Percentiles rank a stretch among this genome's conserved stretches.
Conservation (phyloP, 2,113 vertebrate genomes). For the Rhipidura dahli region DNA sequence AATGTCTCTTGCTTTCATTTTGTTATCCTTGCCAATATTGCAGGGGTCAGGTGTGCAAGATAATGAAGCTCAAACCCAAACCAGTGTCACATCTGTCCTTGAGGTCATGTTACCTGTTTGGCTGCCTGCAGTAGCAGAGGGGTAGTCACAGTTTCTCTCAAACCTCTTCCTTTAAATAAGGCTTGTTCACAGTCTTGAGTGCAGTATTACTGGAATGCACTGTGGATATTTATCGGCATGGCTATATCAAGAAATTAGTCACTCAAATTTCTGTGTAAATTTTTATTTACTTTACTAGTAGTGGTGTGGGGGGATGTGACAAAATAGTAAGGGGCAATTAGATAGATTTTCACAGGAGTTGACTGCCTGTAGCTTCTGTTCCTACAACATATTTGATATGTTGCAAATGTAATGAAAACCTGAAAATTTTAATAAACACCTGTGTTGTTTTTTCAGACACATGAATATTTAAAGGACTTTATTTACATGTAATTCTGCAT, state of each 20-base stretch:
- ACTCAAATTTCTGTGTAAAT: background rate
- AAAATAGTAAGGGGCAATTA: background rate
- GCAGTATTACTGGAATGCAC: background rate
- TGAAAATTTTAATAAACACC: background rate
- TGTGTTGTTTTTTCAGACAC: conserved; percentile 6
- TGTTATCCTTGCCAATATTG: background rate
- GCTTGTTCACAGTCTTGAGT: background rate
- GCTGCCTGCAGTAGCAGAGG: background rate
- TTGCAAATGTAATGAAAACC: conserved; percentile 6
- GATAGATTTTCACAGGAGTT: background rate
- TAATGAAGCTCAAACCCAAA: background rate
- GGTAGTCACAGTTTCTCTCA: background rate
- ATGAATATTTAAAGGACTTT: conserved; percentile 20
- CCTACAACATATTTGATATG: background rate
- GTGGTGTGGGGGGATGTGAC: rapidly evolving
- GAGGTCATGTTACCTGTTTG: background rate
- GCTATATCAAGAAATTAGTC: background rate
- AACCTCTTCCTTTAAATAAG: background rate
- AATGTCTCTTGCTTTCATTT: background rate
- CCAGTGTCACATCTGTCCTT: background rate
- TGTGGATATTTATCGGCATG: background rate
- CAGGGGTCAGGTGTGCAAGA: background rate
- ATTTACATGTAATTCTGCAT: conserved; percentile 64
- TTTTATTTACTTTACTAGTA: background rate
- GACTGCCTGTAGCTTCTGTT: background rate